Evolutionary conservation across 2,888 invertebrate genomes (phyloP).

Genomic region (Tipula vernalis): DNA sequence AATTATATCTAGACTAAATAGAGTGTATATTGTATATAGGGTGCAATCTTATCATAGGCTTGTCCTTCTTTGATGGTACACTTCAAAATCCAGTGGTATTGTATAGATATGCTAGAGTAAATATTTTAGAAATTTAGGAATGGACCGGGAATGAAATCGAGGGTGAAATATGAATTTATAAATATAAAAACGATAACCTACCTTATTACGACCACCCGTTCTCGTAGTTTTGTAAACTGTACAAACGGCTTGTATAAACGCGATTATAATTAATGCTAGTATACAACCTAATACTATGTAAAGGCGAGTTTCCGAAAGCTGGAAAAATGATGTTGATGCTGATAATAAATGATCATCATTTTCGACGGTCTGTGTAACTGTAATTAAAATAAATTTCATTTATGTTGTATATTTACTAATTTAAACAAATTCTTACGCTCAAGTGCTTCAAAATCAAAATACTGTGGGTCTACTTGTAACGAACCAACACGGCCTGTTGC

Average conservation of each 20-base stretch:
- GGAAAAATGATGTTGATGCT: constrained; percentile 41
- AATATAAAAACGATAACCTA: constrained; percentile 28
- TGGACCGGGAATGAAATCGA: not conserved
- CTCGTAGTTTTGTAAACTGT: constrained; percentile 61
- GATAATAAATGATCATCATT: constrained; percentile 32
- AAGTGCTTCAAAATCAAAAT: constrained; percentile 57
- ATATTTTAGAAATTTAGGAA: not conserved
- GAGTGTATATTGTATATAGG: not conserved
- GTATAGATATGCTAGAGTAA: constrained; percentile 34
- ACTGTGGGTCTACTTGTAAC: constrained; percentile 68
- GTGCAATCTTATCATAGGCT: constrained; percentile 12
- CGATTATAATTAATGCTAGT: constrained; percentile 63
- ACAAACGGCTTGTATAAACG: constrained; percentile 70
- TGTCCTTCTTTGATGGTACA: constrained; percentile 34
- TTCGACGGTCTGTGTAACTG: not conserved
- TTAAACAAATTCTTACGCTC: constrained; percentile 44
- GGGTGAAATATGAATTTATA: not conserved
- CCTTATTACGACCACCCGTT: constrained; percentile 52
- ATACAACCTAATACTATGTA: constrained; percentile 76
- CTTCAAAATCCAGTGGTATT: constrained; percentile 37
- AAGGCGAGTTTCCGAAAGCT: constrained; percentile 57
- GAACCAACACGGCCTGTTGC: constrained; percentile 63
- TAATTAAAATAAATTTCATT: not conserved
- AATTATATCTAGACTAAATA: constrained; percentile 4
- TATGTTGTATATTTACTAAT: not conserved